phyloP scores from a whole-genome alignment of 2,797 vertebrate species.

The Lates japonicus region DNA sequence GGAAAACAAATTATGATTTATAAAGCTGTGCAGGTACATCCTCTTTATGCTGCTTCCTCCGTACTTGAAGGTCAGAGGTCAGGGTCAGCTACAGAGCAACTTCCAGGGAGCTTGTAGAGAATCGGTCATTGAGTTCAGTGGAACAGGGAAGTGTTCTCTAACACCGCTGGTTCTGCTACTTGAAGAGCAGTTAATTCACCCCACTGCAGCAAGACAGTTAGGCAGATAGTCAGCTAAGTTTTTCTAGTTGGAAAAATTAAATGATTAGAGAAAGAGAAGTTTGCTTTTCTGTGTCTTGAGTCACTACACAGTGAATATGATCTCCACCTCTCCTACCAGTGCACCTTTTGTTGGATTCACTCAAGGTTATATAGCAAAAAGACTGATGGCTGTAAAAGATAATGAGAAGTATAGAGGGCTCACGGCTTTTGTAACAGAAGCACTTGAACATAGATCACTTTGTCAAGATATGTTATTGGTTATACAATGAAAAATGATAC shows the following conservation, averaged over 20 bases:
- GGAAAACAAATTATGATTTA: background rate
- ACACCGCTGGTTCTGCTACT: background rate
- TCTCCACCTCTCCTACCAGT: conserved; percentile 24
- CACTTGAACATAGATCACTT: conserved; percentile 61
- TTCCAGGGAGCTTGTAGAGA: conserved; percentile 14
- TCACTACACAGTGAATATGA: conserved; percentile 51
- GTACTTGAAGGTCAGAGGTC: conserved; percentile 23
- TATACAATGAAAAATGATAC: conserved; percentile 60
- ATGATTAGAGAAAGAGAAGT: conserved; percentile 17
- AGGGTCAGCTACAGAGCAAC: conserved; percentile 16
- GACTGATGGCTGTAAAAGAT: conserved; percentile 64
- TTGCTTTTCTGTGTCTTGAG: conserved; percentile 14
- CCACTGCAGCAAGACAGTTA: conserved; percentile 20
- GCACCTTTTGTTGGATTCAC: conserved; percentile 50
- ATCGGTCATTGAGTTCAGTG: conserved; percentile 34
- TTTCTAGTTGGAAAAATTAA: conserved; percentile 4
- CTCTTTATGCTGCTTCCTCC: conserved; percentile 6
- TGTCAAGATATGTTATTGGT: conserved; percentile 61
- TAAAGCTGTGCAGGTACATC: conserved; percentile 5
- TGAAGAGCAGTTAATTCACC: conserved; percentile 25
- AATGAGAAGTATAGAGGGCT: conserved; percentile 45
- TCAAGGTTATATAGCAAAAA: conserved; percentile 62
- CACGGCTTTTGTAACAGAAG: conserved; percentile 61
- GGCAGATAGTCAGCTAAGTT: background rate
- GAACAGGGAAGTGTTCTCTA: conserved; percentile 3